Conservation (phyloP, 2,888 invertebrate genomes). For the Hofmannophila pseudospretella region DNA sequence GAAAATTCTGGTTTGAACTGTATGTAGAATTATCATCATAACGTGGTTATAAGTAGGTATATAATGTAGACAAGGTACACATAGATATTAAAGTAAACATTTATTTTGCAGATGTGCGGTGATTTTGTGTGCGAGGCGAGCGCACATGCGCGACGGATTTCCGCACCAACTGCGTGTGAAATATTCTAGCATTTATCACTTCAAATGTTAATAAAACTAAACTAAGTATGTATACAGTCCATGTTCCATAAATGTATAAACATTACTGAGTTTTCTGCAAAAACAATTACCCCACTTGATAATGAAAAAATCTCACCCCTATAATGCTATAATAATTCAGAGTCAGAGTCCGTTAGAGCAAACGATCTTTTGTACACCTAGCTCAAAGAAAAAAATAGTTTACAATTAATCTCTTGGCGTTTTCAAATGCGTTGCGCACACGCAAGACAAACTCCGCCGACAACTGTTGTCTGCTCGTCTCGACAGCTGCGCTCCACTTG, state of each 20-base stretch:
- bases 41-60: no score
- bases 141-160: constrained; percentile 20
- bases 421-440: constrained; percentile 40
- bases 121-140: constrained; percentile 7
- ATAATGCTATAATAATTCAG: no score
- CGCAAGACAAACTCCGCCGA: constrained; percentile 61
- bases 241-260: no score
- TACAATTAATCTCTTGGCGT: constrained; percentile 49
- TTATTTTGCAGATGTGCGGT: constrained; percentile 4
- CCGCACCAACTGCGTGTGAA: constrained; percentile 21
- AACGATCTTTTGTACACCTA: neutral
- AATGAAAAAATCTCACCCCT: no score
- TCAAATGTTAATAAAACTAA: no score
- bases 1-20: no score
- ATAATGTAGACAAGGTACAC: no score
- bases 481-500: constrained; percentile 72
- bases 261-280: no score
- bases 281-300: no score
- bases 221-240: no score
- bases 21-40: no score
- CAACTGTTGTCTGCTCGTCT: constrained; percentile 73
- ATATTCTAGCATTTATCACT: constrained; percentile 14
- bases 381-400: constrained; percentile 44
- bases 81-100: constrained; percentile 5
- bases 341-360: no score